phyloP scores from a whole-genome alignment of 2,113 vertebrate genomes.

The Calonectris borealis region DNA sequence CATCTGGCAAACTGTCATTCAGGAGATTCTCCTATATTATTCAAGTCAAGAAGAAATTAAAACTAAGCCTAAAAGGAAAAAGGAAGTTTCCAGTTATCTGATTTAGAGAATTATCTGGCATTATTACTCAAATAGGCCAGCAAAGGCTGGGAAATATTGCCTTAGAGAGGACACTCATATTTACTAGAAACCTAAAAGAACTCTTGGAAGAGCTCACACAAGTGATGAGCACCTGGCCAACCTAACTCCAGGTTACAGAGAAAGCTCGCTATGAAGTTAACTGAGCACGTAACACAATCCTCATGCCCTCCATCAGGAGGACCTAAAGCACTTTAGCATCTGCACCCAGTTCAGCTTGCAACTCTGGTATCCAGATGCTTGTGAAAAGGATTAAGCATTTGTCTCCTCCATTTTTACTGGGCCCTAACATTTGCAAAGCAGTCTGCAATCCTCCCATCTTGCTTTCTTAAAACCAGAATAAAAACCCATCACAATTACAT shows the following conservation, averaged over 20 bases:
- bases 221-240: background rate
- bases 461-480: background rate
- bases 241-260: background rate
- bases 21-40: background rate
- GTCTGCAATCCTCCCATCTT: background rate
- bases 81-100: background rate
- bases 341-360: background rate
- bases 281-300: background rate
- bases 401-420: background rate
- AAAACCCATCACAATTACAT: background rate
- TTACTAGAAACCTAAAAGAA: background rate
- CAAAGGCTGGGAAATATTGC: background rate
- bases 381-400: background rate
- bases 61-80: background rate
- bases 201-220: background rate
- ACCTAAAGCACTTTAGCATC: background rate
- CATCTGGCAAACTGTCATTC: background rate
- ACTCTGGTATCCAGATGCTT: conserved; percentile 9
- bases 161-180: background rate
- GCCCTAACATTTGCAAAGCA: background rate
- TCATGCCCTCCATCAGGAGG: background rate
- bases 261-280: background rate
- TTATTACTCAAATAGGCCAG: background rate
- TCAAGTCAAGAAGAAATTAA: background rate
- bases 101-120: background rate